Evolutionary conservation across 2,113 vertebrate genomes (phyloP).

Genomic region (Rhizomys pruinosus): DNA sequence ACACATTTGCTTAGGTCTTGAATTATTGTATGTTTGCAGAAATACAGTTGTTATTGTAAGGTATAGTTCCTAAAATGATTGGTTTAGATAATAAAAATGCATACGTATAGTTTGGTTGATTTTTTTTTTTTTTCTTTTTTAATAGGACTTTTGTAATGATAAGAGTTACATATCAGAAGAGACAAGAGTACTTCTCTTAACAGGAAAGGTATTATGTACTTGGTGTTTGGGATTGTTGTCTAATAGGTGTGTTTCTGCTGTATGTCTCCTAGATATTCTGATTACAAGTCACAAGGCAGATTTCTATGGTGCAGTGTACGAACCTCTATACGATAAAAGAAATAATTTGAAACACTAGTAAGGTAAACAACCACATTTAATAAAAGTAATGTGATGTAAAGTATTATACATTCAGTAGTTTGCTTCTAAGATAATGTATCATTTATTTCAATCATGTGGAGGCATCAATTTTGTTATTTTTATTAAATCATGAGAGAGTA

Average conservation of each 20-base stretch:
- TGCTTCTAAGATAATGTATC: conserved; percentile 19
- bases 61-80: not conserved
- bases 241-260: conserved; percentile 19
- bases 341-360: conserved; percentile 21
- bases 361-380: not conserved
- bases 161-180: conserved; percentile 96
- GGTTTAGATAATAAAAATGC: conserved; percentile 20
- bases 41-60: not conserved
- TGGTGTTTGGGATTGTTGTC: conserved; percentile 1
- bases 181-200: conserved; percentile 94
- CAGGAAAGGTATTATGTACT: conserved; percentile 93
- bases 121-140: conserved; percentile 29
- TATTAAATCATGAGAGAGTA: conserved; percentile 39
- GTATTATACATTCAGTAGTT: not conserved
- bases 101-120: conserved; percentile 10
- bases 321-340: not conserved
- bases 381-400: not conserved
- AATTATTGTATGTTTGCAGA: not conserved
- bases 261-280: not conserved
- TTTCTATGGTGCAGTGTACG: conserved; percentile 17
- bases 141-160: conserved; percentile 96
- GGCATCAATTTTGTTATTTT: not conserved
- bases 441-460: conserved; percentile 13
- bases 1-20: not conserved
- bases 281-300: not conserved